Percentiles rank a stretch among this genome's conserved stretches.
These are phyloP conservation scores for Notolabrus celidotus DNA, from an alignment of 2,797 vertebrate genomes.

Conservation along the genomic window DNA sequence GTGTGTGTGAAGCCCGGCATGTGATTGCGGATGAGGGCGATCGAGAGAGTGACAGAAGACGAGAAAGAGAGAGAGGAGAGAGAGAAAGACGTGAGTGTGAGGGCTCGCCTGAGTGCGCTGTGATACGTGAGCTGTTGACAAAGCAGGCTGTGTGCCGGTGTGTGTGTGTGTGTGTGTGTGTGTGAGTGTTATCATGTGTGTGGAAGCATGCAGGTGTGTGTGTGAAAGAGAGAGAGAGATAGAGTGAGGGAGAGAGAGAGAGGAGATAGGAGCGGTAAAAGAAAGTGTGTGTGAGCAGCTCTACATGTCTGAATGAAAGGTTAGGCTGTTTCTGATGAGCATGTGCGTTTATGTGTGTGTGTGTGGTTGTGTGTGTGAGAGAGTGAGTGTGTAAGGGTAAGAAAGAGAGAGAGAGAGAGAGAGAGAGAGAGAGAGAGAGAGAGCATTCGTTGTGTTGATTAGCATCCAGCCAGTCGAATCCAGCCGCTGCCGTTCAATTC, in stretches of 20 bases:
- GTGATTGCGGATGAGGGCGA: constrained; percentile 63
- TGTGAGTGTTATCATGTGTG: constrained; percentile 23
- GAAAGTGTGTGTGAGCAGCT: too few relatives aligned
- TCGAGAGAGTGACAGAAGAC: constrained; percentile 44
- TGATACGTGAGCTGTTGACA: constrained; percentile 74
- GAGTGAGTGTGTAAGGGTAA: constrained; percentile 17
- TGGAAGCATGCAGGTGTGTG: neutral
- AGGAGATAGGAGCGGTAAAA: neutral
- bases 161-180: constrained; percentile 18
- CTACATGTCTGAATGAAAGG: too few relatives aligned
- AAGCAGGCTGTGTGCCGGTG: constrained; percentile 48
- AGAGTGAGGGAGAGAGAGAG: constrained; percentile 11
- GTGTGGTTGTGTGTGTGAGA: too few relatives aligned
- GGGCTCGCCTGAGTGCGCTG: constrained; percentile 41
- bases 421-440: constrained; percentile 50
- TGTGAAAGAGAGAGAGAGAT: constrained; percentile 14
- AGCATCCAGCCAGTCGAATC: constrained; percentile 72
- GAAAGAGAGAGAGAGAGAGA: constrained; percentile 38
- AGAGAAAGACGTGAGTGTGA: constrained; percentile 31
- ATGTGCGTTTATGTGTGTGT: too few relatives aligned
- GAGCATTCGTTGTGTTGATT: constrained; percentile 66
- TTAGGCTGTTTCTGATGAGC: too few relatives aligned
- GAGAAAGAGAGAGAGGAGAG: constrained; percentile 32
- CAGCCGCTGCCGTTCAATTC: constrained; percentile 74
- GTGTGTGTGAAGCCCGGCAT: constrained; percentile 41